Base-by-base conservation (phyloP, 2,113 vertebrate genomes). In the Tinamus guttatus region DNA sequence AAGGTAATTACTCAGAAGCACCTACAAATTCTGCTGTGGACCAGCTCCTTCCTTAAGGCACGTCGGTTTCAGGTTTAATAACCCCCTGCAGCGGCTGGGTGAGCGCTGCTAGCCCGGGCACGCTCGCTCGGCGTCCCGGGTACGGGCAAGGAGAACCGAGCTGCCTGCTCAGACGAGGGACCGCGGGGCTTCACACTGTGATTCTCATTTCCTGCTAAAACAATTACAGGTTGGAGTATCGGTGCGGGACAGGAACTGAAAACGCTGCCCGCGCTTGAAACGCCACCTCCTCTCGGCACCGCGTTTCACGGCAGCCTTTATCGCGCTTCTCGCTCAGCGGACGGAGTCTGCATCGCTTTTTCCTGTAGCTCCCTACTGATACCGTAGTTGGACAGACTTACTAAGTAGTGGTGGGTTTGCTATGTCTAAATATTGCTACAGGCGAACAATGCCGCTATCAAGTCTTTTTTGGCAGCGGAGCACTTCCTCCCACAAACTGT, bases 11-110 rank as follows among this genome's bases (percentile, higher is more conserved):
- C 68, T n/a, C 27, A 28, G 67, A 45, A 67, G 30, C 45, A 67
- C 27, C 16, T 17, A 16, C 2, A 7, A 8, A 34, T 58, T 68
- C 74, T 81, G 56, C 21, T 17, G 1, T 21, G 74, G 81, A 52
- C 13, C 13, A 9, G 62, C 38, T 76, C 49, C 62, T 77, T 56
- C 24, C 62, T n/a, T n/a, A n/a, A n/a, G n/a, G n/a, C n/a, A n/a
- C n/a, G n/a, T n/a, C n/a, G n/a, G 10, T n/a, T 8, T 10, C 49
- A 24, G 43, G 40, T 54, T 87, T 56, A 62, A 22, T 36, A 74
- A 18, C 22, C 58, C 36, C 0, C 24, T 27, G 0, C 0, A 20
- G 21, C 32, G 0, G 1, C 3, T 25, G 4, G 25, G 56, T 5
- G 80, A 84, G 80, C 11, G 24, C 34, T 25, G 27, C n/a, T 38